Evolutionary conservation across 2,888 invertebrate species (phyloP).

Genomic region (Melieria picta): DNA sequence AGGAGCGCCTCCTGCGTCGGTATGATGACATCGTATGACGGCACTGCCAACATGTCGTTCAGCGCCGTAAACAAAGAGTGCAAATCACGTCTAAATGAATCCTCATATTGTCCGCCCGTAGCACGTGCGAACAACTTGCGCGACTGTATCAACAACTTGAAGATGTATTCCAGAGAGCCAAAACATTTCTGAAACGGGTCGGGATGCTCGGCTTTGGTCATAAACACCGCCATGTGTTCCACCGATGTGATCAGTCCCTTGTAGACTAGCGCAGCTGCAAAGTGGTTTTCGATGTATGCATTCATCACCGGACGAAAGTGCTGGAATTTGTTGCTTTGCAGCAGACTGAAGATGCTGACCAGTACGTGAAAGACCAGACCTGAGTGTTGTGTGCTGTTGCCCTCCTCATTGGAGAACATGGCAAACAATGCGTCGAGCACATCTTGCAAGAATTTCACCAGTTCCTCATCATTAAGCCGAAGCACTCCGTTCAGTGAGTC

Average conservation of each 20-base stretch:
- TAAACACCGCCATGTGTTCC: conserved; percentile 89
- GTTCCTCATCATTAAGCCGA: conserved; percentile 86
- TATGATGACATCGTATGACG: conserved; percentile 78
- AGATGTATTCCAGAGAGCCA: conserved; percentile 89
- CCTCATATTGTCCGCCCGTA: conserved; percentile 89
- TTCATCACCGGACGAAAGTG: conserved; percentile 95
- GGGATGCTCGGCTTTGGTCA: conserved; percentile 85
- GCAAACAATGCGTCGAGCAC: conserved; percentile 93
- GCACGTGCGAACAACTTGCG: conserved; percentile 84
- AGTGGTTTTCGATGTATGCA: conserved; percentile 92
- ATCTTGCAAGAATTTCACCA: conserved; percentile 94
- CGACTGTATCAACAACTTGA: conserved; percentile 92
- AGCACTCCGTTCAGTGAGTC: conserved; percentile 85
- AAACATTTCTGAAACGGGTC: conserved; percentile 92
- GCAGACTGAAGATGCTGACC: conserved; percentile 89
- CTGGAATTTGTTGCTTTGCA: conserved; percentile 91
- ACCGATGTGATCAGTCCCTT: conserved; percentile 90
- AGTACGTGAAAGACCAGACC: conserved; percentile 92
- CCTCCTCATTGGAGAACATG: conserved; percentile 92
- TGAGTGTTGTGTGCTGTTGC: conserved; percentile 87
- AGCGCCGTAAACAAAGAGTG: conserved; percentile 83
- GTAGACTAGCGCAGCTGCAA: conserved; percentile 93
- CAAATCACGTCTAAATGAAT: conserved; percentile 84
- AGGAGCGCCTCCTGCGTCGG: conserved; percentile 85
- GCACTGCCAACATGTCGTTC: conserved; percentile 78